These are phyloP conservation scores for Dorcus parallelipipedus DNA, from an alignment of 2,888 invertebrate species.

Conservation along the genomic window DNA sequence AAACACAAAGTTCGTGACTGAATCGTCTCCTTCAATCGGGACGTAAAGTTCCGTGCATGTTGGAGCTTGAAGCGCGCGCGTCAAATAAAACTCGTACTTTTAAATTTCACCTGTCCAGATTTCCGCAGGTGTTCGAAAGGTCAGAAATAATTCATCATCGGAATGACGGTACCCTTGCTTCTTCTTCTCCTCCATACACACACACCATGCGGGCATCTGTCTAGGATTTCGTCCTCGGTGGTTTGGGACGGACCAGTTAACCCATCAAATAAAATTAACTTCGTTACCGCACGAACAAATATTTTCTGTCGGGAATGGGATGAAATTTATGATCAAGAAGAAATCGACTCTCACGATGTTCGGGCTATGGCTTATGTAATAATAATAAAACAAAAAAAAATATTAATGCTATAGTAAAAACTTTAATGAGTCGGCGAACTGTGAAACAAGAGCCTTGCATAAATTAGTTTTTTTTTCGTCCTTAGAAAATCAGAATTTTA, in stretches of 20 bases:
- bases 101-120: constrained; percentile 18
- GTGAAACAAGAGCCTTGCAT: too few relatives aligned
- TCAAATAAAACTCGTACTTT: neutral
- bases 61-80: neutral
- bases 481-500: too few relatives aligned
- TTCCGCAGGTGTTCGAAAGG: constrained; percentile 22
- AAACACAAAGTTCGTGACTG: constrained; percentile 1
- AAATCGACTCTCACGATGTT: too few relatives aligned
- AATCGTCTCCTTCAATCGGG: neutral
- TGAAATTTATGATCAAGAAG: neutral
- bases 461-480: too few relatives aligned
- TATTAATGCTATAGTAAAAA: too few relatives aligned
- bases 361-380: too few relatives aligned
- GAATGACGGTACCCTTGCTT: constrained; percentile 20
- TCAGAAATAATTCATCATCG: constrained; percentile 27
- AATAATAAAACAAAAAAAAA: too few relatives aligned
- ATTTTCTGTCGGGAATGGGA: neutral
- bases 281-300: constrained; percentile 1
- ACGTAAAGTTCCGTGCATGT: neutral
- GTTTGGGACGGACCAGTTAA: constrained; percentile 12
- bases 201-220: constrained; percentile 14
- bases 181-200: neutral
- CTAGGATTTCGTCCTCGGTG: constrained; percentile 8
- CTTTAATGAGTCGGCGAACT: too few relatives aligned
- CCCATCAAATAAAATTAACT: constrained; percentile 10